Percentiles rank a stretch among this genome's conserved stretches.
These are phyloP conservation scores for Clivina fossor DNA, from an alignment of 2,888 invertebrate genomes.

Conservation along the genomic window DNA sequence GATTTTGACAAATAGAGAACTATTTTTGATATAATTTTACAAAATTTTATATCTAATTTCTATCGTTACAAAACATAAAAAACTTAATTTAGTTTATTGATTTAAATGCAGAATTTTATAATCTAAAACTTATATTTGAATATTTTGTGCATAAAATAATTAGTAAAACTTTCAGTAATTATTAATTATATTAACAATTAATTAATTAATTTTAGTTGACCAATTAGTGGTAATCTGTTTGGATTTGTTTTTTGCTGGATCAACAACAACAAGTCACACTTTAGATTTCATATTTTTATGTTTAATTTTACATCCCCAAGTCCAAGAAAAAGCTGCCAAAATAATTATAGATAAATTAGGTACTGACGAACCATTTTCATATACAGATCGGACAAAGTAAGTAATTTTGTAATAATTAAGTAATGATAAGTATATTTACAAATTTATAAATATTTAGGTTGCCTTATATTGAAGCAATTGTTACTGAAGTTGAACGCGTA, in stretches of 20 bases:
- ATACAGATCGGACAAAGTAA: slow-evolving; percentile 56
- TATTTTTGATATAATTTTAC: background rate
- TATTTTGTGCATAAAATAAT: background rate
- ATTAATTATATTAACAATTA: slow-evolving; percentile 1
- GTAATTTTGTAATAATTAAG: slow-evolving; percentile 25
- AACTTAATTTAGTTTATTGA: no score
- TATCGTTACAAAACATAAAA: no score
- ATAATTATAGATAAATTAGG: slow-evolving; percentile 57
- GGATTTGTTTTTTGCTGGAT: slow-evolving; percentile 70
- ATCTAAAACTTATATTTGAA: background rate
- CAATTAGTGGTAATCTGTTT: slow-evolving; percentile 52
- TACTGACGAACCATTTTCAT: slow-evolving; percentile 51
- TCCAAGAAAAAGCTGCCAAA: slow-evolving; percentile 60
- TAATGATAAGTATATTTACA: background rate
- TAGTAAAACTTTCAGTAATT: background rate
- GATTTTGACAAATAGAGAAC: no score
- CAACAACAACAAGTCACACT: slow-evolving; percentile 64
- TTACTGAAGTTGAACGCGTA: slow-evolving; percentile 56
- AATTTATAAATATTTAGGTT: slow-evolving; percentile 47
- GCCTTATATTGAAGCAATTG: slow-evolving; percentile 59
- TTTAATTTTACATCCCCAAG: slow-evolving; percentile 60
- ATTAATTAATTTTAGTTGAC: slow-evolving; percentile 8
- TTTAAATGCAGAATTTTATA: no score
- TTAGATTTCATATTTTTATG: slow-evolving; percentile 63
- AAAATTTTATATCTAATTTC: background rate